Percentiles rank a stretch among this genome's conserved stretches.
phyloP scores from a whole-genome alignment of 2,888 invertebrate species.

The Sarcophaga caerulescens region DNA sequence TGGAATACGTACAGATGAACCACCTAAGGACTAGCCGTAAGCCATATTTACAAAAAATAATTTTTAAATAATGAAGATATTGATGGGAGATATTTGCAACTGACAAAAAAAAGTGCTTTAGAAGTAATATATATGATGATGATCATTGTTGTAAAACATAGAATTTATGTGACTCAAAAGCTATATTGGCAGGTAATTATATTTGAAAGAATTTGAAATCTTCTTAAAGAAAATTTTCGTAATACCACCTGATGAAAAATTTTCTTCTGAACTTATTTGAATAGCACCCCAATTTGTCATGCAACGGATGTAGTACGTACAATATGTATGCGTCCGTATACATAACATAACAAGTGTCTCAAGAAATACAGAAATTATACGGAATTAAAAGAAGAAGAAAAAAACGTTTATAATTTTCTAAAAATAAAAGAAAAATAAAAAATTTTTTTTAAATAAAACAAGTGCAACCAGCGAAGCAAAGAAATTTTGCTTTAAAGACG shows the following conservation, averaged over 20 bases:
- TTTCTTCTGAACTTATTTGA: constrained; percentile 28
- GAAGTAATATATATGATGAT: too few species aligned
- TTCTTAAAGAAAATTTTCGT: constrained; percentile 44
- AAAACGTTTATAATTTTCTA: background rate
- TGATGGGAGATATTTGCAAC: too few species aligned
- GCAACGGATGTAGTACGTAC: constrained; percentile 9
- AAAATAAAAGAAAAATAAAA: background rate
- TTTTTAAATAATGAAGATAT: too few species aligned
- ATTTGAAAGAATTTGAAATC: background rate
- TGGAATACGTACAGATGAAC: too few species aligned
- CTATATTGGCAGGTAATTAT: constrained; percentile 22
- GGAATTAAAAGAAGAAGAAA: background rate
- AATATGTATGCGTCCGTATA: background rate
- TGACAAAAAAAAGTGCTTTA: too few species aligned
- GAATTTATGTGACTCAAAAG: background rate
- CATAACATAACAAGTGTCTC: background rate
- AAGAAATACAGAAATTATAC: constrained; percentile 27
- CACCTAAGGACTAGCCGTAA: too few species aligned
- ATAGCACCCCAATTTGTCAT: constrained; percentile 55
- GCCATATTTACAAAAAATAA: too few species aligned
- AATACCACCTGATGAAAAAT: constrained; percentile 6
- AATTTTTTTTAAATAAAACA: constrained; percentile 41
- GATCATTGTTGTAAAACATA: too few species aligned
- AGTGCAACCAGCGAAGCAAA: constrained; percentile 60
- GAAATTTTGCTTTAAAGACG: constrained; percentile 47